Evolutionary conservation across 2,888 invertebrate genomes (phyloP), one percentile per base, ranked within the genome.

Genomic region (Rhamnusium bicolor): DNA sequence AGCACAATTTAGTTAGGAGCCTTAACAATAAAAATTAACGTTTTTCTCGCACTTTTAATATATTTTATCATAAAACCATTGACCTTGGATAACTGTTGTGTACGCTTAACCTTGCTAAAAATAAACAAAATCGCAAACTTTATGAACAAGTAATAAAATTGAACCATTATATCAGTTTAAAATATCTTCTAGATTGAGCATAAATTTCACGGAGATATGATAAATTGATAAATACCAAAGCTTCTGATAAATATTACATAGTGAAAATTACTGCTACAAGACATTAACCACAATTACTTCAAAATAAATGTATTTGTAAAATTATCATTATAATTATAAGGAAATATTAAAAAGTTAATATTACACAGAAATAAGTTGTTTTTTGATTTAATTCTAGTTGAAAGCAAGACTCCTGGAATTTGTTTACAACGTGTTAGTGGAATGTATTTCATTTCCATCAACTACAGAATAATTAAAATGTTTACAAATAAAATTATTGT

Each of bases 61-160:
- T 29, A 54, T 40, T 70, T 54, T 54, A 71, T 65, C 46, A 65
- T 66, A 70, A 51, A 69, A 66, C 19, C 62, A 60, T 51, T 70
- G 53, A 73, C 73, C 73, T 73, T 73, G 73, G 53, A 21, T 61
- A 73, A 65, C 66, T 51, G 65, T 61, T 69, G 53, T 61, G 16
- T 46, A 56, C 10, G 32, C 61, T 40, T 47, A 62, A 60, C 65
- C 66, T 73, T 54, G 70, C 47, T 56, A 46, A 61, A 73, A 66
- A 73, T 73, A 73, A 73, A 73, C 66, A 69, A 67, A 66, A 62
- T 29, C 49, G 47, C 58, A 8, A 27, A 47, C 60, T 68, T 68
- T 68, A 49, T 49, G 29, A 49, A 18, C 47, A 32, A 21, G 21
- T 32, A 21, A 16, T 47, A 54, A 66, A 40, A 66, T 66, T 66